These are phyloP conservation scores for Spodoptera litura DNA, from an alignment of 1,140 invertebrate genomes.

Conservation along the genomic window DNA sequence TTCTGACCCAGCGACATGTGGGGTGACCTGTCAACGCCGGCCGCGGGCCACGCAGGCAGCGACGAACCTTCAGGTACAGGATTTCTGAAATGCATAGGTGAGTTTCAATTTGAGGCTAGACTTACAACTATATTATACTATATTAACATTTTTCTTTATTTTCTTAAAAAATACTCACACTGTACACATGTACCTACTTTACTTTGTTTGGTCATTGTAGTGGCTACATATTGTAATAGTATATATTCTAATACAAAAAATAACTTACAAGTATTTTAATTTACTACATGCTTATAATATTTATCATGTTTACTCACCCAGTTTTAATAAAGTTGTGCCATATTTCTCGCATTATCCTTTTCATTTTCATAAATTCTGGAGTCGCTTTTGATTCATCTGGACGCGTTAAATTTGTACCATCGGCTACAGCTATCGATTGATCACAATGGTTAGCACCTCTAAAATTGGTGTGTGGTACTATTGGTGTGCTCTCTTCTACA, in stretches of 20 bases:
- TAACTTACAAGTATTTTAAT: no score
- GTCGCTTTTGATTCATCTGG: slow-evolving; percentile 49
- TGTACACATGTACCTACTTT: no score
- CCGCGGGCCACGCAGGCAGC: slow-evolving; percentile 57
- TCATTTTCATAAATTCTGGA: slow-evolving; percentile 51
- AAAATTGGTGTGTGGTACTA: slow-evolving; percentile 54
- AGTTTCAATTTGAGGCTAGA: no score
- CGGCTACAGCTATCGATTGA: slow-evolving; percentile 57
- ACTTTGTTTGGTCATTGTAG: no score
- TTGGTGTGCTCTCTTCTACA: slow-evolving; percentile 46
- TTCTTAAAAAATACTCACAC: no score
- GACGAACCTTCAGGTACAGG: slow-evolving; percentile 54
- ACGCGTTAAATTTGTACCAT: slow-evolving; percentile 38
- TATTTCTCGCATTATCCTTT: slow-evolving; percentile 58
- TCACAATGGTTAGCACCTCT: slow-evolving; percentile 63
- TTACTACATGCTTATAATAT: no score
- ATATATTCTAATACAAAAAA: no score
- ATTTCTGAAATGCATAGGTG: slow-evolving; percentile 54
- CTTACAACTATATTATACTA: no score
- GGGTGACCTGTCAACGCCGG: slow-evolving; percentile 50
- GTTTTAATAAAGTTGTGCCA: slow-evolving; percentile 28
- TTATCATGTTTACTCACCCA: neutral
- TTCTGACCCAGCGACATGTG: slow-evolving; percentile 56
- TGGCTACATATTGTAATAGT: no score
- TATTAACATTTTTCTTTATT: no score